Conservation (phyloP, 2,888 invertebrate species). For the Apotomis betuletana region DNA sequence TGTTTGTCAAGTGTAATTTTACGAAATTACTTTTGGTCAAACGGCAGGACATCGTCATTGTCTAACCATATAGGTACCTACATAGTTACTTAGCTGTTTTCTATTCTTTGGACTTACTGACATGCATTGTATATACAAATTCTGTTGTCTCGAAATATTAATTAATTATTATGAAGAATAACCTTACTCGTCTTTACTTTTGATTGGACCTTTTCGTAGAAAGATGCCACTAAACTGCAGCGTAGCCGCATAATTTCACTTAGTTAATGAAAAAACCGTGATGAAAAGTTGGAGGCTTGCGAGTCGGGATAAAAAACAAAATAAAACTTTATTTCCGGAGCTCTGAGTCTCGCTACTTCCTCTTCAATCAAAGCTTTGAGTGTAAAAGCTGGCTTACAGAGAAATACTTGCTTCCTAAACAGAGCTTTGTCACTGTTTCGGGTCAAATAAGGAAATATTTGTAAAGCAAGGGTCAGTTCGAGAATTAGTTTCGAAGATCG, state of each 20-base stretch:
- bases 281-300: constrained; percentile 22
- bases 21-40: no score
- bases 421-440: not conserved
- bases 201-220: not conserved
- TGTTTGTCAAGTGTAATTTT: no score
- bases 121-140: no score
- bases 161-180: no score
- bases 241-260: constrained; percentile 25
- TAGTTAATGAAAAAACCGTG: constrained; percentile 24
- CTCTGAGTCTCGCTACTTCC: constrained; percentile 15
- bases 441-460: constrained; percentile 14
- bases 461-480: not conserved
- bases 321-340: constrained; percentile 26
- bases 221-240: constrained; percentile 22
- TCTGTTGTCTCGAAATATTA: no score
- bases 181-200: not conserved
- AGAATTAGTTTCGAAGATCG: constrained; percentile 1
- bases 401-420: constrained; percentile 17
- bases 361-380: constrained; percentile 27
- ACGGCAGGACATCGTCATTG: no score
- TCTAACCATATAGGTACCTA: no score
- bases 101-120: no score
- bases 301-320: constrained; percentile 27
- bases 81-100: no score
- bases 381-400: constrained; percentile 8